These are phyloP conservation scores for Protodeltote pygarga DNA, from an alignment of 2,888 invertebrate species.

Conservation along the genomic window DNA sequence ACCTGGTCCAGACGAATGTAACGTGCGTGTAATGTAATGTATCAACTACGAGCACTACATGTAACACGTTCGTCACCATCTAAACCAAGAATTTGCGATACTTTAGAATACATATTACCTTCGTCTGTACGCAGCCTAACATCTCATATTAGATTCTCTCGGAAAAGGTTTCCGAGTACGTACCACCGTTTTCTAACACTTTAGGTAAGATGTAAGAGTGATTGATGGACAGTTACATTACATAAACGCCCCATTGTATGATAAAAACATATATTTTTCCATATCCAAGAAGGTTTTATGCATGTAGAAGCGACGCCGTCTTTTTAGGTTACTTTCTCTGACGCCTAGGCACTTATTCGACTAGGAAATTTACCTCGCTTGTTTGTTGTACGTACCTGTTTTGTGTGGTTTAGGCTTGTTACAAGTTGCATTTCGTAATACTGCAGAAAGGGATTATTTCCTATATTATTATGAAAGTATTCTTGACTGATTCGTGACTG, in stretches of 20 bases:
- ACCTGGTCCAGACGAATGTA: no score
- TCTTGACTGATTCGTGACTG: conserved; percentile 9
- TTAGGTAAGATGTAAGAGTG: conserved; percentile 51
- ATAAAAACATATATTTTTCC: conserved; percentile 54
- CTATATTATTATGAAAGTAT: conserved; percentile 30
- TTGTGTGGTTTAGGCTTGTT: conserved; percentile 36
- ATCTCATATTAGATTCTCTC: conserved; percentile 13
- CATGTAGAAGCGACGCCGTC: conserved; percentile 17
- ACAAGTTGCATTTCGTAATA: conserved; percentile 28
- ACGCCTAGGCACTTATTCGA: conserved; percentile 20
- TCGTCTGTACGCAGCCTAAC: conserved; percentile 13
- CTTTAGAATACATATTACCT: no score
- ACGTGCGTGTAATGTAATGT: no score
- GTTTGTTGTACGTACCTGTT: conserved; percentile 23
- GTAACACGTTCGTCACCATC: no score
- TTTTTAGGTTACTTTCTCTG: conserved; percentile 40
- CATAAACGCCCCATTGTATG: conserved; percentile 53
- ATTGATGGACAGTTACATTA: conserved; percentile 61
- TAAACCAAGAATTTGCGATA: no score
- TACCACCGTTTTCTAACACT: conserved; percentile 53
- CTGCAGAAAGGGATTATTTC: conserved; percentile 27
- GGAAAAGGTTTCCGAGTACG: conserved; percentile 37
- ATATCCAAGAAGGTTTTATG: conserved; percentile 43
- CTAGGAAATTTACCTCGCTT: conserved; percentile 35
- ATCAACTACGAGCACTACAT: no score